A percentile compares a stretch with the other conserved stretches of the same genome.
phyloP scores from a whole-genome alignment of 2,888 invertebrate genomes.

The Spicauda simplicius region DNA sequence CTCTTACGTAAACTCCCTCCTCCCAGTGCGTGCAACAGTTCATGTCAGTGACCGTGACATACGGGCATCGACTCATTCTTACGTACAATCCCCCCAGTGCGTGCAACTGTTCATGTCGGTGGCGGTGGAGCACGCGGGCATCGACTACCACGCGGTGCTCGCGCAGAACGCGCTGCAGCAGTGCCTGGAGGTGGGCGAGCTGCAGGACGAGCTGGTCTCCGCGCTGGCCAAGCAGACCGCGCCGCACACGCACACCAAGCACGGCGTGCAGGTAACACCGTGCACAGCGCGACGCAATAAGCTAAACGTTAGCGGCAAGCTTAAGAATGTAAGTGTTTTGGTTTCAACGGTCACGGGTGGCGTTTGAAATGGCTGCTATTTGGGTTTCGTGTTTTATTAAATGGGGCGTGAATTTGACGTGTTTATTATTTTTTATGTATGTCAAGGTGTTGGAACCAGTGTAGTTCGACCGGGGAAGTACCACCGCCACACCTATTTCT shows the following conservation, averaged over 20 bases:
- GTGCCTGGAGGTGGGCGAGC: constrained; percentile 94
- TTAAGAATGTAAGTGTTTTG: constrained; percentile 74
- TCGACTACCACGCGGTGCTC: constrained; percentile 98
- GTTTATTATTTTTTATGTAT: too few relatives aligned
- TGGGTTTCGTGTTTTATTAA: too few relatives aligned
- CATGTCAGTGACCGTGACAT: constrained; percentile 96
- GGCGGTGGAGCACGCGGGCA: constrained; percentile 96
- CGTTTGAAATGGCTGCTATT: not conserved
- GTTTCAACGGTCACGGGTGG: not conserved
- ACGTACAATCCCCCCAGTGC: constrained; percentile 89
- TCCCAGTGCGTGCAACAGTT: too few relatives aligned
- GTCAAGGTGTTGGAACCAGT: too few relatives aligned
- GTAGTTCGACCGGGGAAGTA: too few relatives aligned
- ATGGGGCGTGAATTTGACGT: too few relatives aligned
- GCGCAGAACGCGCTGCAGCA: constrained; percentile 98
- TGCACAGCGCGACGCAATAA: constrained; percentile 55
- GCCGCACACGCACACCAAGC: constrained; percentile 91
- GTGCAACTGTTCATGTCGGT: constrained; percentile 98
- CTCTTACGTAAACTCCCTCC: too few relatives aligned
- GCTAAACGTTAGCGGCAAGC: constrained; percentile 59
- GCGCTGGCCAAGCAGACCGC: constrained; percentile 96
- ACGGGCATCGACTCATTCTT: constrained; percentile 98
- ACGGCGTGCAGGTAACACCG: constrained; percentile 90
- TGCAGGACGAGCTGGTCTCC: constrained; percentile 97
- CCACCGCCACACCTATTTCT: too few relatives aligned